Conservation (phyloP, 2,797 vertebrate genomes). For the Lemur catta region DNA sequence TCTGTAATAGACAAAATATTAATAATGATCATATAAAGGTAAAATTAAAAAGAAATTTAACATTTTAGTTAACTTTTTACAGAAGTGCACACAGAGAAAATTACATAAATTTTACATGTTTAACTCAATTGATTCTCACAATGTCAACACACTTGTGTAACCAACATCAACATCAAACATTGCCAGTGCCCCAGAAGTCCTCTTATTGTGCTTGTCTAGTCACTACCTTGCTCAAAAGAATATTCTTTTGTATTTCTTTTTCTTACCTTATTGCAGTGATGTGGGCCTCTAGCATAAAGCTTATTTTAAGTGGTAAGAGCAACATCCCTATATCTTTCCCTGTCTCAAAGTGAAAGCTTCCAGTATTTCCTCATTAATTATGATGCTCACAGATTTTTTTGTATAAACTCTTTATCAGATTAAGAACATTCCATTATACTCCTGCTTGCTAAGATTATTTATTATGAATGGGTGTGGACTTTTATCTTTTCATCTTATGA, state of each 20-base stretch:
- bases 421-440: neutral
- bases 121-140: neutral
- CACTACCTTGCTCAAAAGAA: neutral
- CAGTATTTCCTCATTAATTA: neutral
- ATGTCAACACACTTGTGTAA: neutral
- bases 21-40: neutral
- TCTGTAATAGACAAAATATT: neutral
- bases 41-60: neutral
- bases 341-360: neutral
- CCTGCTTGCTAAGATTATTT: slow-evolving; percentile 1
- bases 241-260: neutral
- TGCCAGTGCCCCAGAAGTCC: neutral
- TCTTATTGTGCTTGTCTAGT: neutral
- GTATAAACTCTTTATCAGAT: neutral
- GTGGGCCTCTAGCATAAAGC: neutral
- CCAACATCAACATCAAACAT: neutral
- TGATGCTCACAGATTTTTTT: neutral
- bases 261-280: neutral
- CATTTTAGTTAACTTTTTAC: neutral
- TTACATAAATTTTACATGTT: neutral
- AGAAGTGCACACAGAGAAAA: neutral
- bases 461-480: neutral
- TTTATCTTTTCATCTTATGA: neutral
- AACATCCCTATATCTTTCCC: neutral
- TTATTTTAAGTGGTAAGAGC: neutral